Percentiles rank a stretch among this genome's conserved stretches.
These are phyloP conservation scores for Pandemis cinnamomeana DNA, from an alignment of 2,888 invertebrate species.

Conservation along the genomic window DNA sequence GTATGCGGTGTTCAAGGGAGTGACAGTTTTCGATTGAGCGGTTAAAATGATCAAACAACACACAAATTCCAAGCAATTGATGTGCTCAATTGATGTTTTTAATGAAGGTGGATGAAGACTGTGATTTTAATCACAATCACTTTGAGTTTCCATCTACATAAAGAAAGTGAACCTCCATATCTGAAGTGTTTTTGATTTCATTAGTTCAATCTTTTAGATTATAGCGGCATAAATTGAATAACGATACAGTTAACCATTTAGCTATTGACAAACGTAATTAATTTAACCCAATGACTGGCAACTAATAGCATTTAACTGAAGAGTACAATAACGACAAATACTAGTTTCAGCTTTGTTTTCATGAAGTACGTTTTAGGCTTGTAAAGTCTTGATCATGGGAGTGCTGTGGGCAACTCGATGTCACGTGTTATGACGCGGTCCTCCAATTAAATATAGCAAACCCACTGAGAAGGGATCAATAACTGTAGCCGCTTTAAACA, in stretches of 20 bases:
- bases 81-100: not conserved
- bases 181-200: not conserved
- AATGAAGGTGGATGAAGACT: not conserved
- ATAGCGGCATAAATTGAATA: not conserved
- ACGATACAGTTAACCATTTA: not conserved
- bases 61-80: not conserved
- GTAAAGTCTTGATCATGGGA: not conserved
- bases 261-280: not conserved
- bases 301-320: not conserved
- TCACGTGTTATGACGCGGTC: not conserved
- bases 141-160: not conserved
- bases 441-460: not conserved
- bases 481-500: not conserved
- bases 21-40: no score
- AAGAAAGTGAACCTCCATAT: no score
- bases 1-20: no score
- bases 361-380: not conserved
- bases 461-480: not conserved
- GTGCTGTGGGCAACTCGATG: not conserved
- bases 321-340: not conserved
- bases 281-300: not conserved
- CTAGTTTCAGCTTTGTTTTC: no score
- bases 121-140: not conserved
- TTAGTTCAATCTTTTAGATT: not conserved
- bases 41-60: no score